Percentiles rank a stretch among this genome's conserved stretches.
Evolutionary conservation across 2,888 invertebrate species (phyloP).

Genomic region (Plusia festucae): DNA sequence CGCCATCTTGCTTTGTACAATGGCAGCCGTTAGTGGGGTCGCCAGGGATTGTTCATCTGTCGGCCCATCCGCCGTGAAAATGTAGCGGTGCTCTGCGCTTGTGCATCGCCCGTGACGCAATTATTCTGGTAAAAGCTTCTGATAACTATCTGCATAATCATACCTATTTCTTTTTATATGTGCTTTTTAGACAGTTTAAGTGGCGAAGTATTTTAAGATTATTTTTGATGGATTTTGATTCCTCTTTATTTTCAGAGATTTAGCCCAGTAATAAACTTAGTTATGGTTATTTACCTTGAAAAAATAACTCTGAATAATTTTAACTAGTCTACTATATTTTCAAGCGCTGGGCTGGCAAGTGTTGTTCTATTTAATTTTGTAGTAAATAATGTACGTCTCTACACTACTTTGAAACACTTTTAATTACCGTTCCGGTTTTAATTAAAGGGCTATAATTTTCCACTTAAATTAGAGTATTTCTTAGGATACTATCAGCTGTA

Average conservation of each 20-base stretch:
- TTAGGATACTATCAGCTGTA: slow-evolving; percentile 20
- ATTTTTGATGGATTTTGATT: slow-evolving; percentile 13
- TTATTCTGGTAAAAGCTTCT: slow-evolving; percentile 46
- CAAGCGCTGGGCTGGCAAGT: no score
- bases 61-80: slow-evolving; percentile 67
- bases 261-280: background rate
- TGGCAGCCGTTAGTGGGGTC: slow-evolving; percentile 63
- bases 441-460: slow-evolving; percentile 14
- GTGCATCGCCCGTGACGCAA: slow-evolving; percentile 58
- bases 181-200: slow-evolving; percentile 13
- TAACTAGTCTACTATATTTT: no score
- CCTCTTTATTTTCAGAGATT: background rate
- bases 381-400: background rate
- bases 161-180: slow-evolving; percentile 15
- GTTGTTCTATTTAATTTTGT: no score
- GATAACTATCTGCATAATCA: slow-evolving; percentile 34
- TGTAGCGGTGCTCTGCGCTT: slow-evolving; percentile 63
- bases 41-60: slow-evolving; percentile 63
- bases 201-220: background rate
- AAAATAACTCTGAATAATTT: no score
- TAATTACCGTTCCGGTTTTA: background rate
- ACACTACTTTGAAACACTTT: background rate
- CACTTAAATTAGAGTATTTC: slow-evolving; percentile 26
- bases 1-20: slow-evolving; percentile 77
- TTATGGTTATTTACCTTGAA: no score